Conservation (phyloP, 2,797 vertebrate species). For the Poeciliopsis infans region DNA sequence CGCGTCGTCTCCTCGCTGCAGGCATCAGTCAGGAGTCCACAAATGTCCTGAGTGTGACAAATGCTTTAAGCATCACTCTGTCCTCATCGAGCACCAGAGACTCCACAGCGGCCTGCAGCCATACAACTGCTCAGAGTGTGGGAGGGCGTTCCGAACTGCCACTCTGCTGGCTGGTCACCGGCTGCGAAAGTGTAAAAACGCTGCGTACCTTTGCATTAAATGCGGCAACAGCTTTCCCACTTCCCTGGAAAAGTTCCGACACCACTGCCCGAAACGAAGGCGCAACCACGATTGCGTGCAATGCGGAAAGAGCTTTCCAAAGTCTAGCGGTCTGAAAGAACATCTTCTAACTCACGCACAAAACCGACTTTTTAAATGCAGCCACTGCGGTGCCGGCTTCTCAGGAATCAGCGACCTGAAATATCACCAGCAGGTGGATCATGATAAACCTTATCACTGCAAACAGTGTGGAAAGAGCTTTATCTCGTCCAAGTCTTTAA, state of each 20-base stretch:
- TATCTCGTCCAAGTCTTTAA: conserved; percentile 75
- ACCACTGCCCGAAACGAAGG: conserved; percentile 74
- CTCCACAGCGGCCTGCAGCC: conserved; percentile 76
- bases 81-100: conserved; percentile 74
- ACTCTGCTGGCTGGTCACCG: conserved; percentile 77
- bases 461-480: conserved; percentile 78
- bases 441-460: conserved; percentile 78
- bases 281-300: conserved; percentile 66
- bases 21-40: conserved; percentile 62
- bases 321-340: conserved; percentile 74
- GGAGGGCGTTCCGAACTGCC: conserved; percentile 75
- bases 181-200: conserved; percentile 77
- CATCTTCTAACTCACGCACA: conserved; percentile 74
- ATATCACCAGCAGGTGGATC: conserved; percentile 79
- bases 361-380: conserved; percentile 78
- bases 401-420: conserved; percentile 78
- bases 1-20: conserved; percentile 50
- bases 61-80: conserved; percentile 76
- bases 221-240: conserved; percentile 78
- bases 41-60: conserved; percentile 74
- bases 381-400: conserved; percentile 75
- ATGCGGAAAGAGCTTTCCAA: conserved; percentile 75
- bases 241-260: conserved; percentile 77
- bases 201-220: conserved; percentile 78
- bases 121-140: conserved; percentile 78